Evolutionary conservation across 1,140 invertebrate species (phyloP).

Genomic region (Holcopasites calliopsidis): DNA sequence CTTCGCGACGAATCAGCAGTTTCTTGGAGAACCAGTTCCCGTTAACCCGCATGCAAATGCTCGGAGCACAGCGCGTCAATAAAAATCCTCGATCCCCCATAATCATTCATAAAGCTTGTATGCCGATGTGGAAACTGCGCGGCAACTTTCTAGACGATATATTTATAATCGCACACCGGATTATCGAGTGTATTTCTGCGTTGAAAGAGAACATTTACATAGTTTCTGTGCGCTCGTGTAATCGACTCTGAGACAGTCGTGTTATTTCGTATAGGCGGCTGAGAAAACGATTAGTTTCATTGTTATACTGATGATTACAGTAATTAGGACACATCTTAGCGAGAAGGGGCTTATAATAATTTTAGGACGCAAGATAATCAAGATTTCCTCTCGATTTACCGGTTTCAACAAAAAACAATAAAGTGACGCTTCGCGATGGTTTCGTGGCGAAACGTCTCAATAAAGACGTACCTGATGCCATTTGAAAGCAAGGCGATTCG

Average conservation of each 20-base stretch:
- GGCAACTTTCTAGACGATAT: not conserved
- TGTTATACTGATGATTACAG: too few species aligned
- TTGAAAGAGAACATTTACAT: not conserved
- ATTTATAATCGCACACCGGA: not conserved
- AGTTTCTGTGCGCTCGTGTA: not conserved
- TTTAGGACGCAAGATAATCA: too few species aligned
- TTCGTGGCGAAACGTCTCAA: not conserved
- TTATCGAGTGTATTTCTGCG: not conserved
- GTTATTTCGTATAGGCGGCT: not conserved
- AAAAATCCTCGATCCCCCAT: not conserved
- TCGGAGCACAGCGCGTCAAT: not conserved
- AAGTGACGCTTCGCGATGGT: not conserved
- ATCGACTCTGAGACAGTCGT: not conserved
- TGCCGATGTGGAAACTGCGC: not conserved
- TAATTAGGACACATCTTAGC: too few species aligned
- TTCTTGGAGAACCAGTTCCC: constrained; percentile 8
- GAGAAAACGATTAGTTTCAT: not conserved
- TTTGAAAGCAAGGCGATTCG: too few species aligned
- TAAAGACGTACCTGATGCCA: not conserved
- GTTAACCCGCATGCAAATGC: not conserved
- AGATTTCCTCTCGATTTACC: too few species aligned
- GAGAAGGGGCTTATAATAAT: too few species aligned
- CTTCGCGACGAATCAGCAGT: not conserved
- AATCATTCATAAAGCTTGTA: not conserved
- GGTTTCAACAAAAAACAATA: too few species aligned